Conservation (phyloP, 2,113 vertebrate species). For the Pterocles gutturalis region DNA sequence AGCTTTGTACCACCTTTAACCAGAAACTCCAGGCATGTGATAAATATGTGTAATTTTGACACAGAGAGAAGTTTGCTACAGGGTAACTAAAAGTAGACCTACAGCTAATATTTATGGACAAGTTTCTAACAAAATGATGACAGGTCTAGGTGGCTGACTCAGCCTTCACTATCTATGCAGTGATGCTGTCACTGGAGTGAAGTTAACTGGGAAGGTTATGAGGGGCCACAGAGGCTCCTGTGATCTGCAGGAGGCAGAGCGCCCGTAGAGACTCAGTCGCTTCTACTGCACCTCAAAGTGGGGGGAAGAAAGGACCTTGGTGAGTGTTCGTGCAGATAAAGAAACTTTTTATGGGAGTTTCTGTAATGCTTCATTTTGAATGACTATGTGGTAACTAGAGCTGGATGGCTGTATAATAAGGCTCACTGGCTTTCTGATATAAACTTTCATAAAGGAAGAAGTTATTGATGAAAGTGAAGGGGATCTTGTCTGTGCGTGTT, state of each 20-base stretch:
- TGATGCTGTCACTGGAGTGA: not conserved
- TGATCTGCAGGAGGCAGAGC: constrained; percentile 38
- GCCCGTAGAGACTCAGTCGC: constrained; percentile 32
- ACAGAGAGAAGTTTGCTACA: not conserved
- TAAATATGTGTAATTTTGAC: not conserved
- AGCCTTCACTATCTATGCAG: not conserved
- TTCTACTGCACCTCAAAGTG: constrained; percentile 38
- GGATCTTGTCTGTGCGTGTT: not conserved
- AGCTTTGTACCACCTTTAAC: not conserved
- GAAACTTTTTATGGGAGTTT: constrained; percentile 52
- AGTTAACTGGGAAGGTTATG: constrained; percentile 24
- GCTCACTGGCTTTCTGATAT: not conserved
- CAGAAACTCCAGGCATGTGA: fast-evolving
- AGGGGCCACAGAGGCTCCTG: constrained; percentile 29
- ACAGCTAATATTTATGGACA: not conserved
- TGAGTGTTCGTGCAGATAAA: constrained; percentile 37
- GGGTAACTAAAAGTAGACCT: not conserved
- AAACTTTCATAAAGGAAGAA: constrained; percentile 73
- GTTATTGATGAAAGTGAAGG: constrained; percentile 75
- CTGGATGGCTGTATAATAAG: constrained; percentile 71
- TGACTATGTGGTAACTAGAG: constrained; percentile 8
- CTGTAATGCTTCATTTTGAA: constrained; percentile 37
- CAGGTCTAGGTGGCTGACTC: constrained; percentile 51
- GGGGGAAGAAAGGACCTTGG: constrained; percentile 79
- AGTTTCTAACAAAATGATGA: not conserved